A percentile compares a stretch with the other conserved stretches of the same genome.
These are phyloP conservation scores for Puffinus mauretanicus DNA, from an alignment of 2,113 vertebrate species.

Conservation along the genomic window DNA sequence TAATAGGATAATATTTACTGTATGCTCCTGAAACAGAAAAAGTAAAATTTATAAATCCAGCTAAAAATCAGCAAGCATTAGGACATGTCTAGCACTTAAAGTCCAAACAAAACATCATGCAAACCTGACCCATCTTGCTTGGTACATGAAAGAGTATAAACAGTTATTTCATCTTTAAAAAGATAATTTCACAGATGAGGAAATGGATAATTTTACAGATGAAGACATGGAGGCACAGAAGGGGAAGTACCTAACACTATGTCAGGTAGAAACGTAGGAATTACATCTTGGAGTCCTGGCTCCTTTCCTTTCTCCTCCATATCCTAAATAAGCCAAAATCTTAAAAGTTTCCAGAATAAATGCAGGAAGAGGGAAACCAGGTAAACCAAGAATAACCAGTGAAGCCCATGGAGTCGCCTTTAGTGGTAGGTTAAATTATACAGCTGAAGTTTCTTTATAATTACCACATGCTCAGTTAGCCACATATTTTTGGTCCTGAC, in stretches of 20 bases:
- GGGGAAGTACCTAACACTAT: background rate
- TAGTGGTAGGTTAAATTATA: background rate
- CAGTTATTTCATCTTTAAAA: background rate
- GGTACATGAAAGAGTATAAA: background rate
- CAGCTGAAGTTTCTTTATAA: background rate
- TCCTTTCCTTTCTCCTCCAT: background rate
- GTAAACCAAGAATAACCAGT: background rate
- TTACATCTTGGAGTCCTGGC: background rate
- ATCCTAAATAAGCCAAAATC: background rate
- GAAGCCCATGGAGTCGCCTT: background rate
- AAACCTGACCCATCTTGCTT: background rate
- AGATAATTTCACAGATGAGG: background rate
- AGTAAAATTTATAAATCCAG: background rate
- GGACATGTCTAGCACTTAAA: background rate
- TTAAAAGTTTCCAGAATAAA: background rate
- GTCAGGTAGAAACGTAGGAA: background rate
- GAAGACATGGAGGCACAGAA: background rate
- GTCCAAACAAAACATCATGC: background rate
- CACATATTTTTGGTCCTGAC: background rate
- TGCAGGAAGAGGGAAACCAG: background rate
- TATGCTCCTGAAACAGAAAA: background rate
- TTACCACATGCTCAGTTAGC: background rate
- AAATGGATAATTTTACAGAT: background rate
- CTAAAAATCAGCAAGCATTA: background rate
- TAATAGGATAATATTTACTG: background rate